phyloP scores from a whole-genome alignment of 2,113 vertebrate genomes.

The Tympanuchus pallidicinctus region DNA sequence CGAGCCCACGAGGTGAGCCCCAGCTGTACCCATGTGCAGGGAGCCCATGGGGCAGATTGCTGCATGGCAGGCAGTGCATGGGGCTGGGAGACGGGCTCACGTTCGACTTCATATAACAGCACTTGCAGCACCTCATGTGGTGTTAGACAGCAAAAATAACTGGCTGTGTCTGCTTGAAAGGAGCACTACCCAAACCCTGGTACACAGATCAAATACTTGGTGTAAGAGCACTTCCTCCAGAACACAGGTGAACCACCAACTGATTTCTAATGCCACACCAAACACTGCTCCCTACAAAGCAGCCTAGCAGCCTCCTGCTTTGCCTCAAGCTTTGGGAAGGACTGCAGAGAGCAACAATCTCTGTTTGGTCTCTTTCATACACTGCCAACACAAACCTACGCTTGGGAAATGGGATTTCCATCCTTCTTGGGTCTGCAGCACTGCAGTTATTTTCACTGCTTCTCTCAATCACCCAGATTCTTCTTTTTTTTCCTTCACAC shows the following conservation, averaged over 20 bases:
- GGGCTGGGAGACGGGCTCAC: background rate
- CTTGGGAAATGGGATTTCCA: background rate
- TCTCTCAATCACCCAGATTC: background rate
- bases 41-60: background rate
- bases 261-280: background rate
- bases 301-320: background rate
- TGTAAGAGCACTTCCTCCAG: background rate
- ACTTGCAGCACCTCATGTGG: background rate
- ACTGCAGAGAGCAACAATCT: background rate
- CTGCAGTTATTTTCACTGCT: background rate
- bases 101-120: rapidly evolving
- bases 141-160: background rate
- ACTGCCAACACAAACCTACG: background rate
- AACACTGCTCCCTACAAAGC: background rate
- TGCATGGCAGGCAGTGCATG: too few relatives aligned
- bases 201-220: background rate
- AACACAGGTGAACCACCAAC: background rate
- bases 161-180: background rate
- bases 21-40: rapidly evolving
- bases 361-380: background rate
- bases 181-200: background rate
- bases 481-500: background rate
- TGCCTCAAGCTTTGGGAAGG: background rate
- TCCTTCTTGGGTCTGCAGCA: background rate
- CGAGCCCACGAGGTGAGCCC: rapidly evolving